Conservation (phyloP, 2,888 invertebrate genomes). For the Apamea anceps region DNA sequence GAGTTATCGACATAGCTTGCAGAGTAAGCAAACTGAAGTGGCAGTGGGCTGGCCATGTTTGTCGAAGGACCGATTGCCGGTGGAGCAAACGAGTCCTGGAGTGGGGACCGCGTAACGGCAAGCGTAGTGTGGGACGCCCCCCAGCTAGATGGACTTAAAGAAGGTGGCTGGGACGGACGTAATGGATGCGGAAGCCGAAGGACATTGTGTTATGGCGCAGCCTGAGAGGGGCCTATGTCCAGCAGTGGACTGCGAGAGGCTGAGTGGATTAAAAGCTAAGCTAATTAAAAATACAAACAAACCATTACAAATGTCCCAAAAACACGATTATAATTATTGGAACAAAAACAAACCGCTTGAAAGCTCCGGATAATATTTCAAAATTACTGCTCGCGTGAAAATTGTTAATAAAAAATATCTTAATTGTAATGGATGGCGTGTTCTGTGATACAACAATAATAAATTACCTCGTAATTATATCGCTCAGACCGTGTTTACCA, state of each 20-base stretch:
- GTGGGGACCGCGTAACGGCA: no score
- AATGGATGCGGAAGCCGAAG: background rate
- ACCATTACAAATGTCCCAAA: slow-evolving; percentile 8
- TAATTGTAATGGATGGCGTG: slow-evolving; percentile 85
- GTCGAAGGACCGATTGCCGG: no score
- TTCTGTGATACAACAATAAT: slow-evolving; percentile 85
- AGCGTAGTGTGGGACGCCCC: no score
- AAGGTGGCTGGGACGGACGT: no score
- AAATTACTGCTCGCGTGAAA: slow-evolving; percentile 82
- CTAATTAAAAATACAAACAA: slow-evolving; percentile 36
- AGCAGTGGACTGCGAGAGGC: background rate
- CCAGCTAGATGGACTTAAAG: background rate
- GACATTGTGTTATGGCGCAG: background rate
- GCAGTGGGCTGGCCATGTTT: no score
- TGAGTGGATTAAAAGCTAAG: background rate
- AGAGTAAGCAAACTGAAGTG: no score
- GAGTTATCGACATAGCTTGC: no score
- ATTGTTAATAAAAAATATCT: slow-evolving; percentile 86
- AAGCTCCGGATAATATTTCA: slow-evolving; percentile 61
- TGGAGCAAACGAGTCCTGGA: no score
- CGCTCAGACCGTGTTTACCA: slow-evolving; percentile 84
- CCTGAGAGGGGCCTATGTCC: background rate
- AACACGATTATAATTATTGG: slow-evolving; percentile 44
- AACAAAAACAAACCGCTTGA: slow-evolving; percentile 55
- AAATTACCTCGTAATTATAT: slow-evolving; percentile 86